Evolutionary conservation across 2,797 vertebrate genomes (phyloP).

Genomic region (Amblyraja radiata): DNA sequence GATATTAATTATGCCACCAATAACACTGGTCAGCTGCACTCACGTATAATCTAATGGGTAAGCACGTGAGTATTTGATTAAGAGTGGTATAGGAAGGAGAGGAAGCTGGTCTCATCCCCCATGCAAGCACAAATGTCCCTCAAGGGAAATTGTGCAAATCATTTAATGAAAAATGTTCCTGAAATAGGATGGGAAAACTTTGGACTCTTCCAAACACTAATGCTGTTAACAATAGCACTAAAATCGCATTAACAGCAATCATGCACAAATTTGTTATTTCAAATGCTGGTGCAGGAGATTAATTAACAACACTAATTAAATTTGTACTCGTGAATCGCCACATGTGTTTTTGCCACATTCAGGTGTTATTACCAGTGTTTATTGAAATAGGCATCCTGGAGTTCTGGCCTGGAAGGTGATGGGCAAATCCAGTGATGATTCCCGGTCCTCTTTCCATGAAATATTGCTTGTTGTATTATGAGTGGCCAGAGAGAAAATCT

Average conservation of each 20-base stretch:
- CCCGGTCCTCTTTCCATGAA: neutral
- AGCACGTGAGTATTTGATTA: neutral
- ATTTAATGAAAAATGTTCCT: neutral
- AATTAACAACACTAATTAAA: conserved; percentile 21
- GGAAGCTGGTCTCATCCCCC: neutral
- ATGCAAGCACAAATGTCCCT: neutral
- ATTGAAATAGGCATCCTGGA: neutral
- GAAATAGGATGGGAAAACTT: neutral
- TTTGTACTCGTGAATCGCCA: neutral
- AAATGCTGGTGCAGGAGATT: neutral
- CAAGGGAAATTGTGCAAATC: neutral
- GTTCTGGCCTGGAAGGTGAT: neutral
- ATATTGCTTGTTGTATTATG: neutral
- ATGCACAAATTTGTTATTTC: conserved; percentile 16
- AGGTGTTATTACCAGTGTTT: neutral
- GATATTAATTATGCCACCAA: too few relatives aligned
- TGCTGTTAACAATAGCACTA: neutral
- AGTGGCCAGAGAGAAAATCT: neutral
- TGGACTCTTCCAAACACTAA: neutral
- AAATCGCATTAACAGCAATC: conserved; percentile 9
- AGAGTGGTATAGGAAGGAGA: neutral
- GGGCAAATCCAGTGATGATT: neutral
- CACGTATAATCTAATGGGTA: neutral
- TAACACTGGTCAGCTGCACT: too few relatives aligned
- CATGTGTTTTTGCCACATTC: neutral